A percentile compares a stretch with the other conserved stretches of the same genome.
phyloP scores from a whole-genome alignment of 2,888 invertebrate species.

The Philopedon plagiatum region DNA sequence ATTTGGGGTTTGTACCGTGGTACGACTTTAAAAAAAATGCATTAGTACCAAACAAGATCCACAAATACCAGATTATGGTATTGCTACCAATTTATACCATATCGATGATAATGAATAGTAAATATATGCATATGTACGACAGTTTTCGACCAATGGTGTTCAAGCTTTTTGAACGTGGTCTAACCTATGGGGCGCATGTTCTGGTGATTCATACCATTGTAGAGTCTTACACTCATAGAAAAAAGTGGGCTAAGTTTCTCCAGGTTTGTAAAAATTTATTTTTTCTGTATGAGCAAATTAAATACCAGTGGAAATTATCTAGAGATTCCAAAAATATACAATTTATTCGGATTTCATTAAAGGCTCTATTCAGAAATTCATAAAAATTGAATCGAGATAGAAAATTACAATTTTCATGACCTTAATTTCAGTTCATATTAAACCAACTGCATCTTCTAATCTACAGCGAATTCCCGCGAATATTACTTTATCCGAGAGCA shows the following conservation, averaged over 20 bases:
- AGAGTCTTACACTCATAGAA: background rate
- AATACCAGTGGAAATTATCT: no score
- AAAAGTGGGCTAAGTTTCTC: background rate
- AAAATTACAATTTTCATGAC: no score
- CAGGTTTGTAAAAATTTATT: background rate
- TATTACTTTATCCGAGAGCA: no score
- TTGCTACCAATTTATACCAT: background rate
- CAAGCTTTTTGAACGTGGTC: background rate
- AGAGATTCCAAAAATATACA: no score
- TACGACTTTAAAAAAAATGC: slow-evolving; percentile 1
- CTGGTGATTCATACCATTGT: background rate
- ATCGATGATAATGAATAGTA: background rate
- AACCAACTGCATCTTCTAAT: no score
- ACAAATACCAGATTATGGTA: background rate
- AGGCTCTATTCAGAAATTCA: no score
- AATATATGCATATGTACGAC: no score
- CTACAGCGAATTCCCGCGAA: no score
- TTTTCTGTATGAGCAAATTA: background rate
- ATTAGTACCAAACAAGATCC: background rate
- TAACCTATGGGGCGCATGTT: background rate
- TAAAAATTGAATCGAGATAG: no score
- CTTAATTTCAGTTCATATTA: no score
- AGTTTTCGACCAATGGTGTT: background rate
- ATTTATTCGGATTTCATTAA: no score
- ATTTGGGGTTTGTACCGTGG: background rate